These are phyloP conservation scores for Oscheius sp. DNA, from an alignment of 2,888 invertebrate species.

Conservation along the genomic window DNA sequence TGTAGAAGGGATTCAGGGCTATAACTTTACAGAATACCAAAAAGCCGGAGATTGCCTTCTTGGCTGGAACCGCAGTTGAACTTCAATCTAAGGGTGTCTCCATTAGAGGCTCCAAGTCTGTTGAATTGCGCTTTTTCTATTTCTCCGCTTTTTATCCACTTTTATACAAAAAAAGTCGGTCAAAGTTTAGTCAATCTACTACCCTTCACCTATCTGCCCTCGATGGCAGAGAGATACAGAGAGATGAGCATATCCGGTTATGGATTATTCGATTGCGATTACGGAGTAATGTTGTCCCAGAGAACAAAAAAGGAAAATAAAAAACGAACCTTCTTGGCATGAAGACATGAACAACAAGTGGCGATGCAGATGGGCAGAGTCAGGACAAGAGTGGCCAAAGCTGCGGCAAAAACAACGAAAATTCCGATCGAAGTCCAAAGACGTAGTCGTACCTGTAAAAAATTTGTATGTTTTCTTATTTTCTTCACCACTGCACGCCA, in stretches of 20 bases:
- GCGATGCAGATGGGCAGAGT: constrained; percentile 71
- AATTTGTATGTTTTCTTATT: neutral
- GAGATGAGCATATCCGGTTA: constrained; percentile 7
- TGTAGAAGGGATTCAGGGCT: no score
- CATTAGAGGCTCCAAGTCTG: no score
- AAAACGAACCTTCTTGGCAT: constrained; percentile 68
- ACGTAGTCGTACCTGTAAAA: constrained; percentile 60
- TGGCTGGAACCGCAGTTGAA: no score
- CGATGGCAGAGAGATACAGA: constrained; percentile 1
- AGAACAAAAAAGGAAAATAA: no score
- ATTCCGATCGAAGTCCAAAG: constrained; percentile 69
- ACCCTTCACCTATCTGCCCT: neutral
- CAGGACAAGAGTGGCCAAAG: constrained; percentile 67
- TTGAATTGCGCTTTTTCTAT: neutral
- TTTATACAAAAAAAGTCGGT: neutral
- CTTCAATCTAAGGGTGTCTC: no score
- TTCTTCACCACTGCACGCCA: no score
- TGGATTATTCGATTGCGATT: constrained; percentile 24
- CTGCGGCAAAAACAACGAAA: constrained; percentile 66
- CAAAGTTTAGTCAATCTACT: neutral
- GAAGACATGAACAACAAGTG: constrained; percentile 70
- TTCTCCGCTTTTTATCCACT: neutral
- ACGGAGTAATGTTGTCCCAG: neutral
- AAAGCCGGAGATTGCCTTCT: no score
- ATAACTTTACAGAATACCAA: no score